Conservation (phyloP, 2,113 vertebrate species). For the Opisthocomus hoazin region DNA sequence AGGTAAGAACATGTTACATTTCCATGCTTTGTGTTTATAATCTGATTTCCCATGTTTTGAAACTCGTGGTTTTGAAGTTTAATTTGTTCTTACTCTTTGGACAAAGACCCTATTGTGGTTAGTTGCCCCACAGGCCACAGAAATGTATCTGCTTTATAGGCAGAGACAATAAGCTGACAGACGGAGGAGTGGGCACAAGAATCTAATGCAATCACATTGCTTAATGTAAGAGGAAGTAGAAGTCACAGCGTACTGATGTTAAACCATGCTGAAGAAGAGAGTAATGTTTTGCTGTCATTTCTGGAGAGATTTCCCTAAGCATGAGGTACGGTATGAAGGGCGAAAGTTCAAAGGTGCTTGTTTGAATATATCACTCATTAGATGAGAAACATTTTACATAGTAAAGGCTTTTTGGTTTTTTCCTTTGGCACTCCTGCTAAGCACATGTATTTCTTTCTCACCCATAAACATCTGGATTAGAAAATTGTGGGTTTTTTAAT, state of each 20-base stretch:
- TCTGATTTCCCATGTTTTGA: background rate
- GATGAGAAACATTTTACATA: background rate
- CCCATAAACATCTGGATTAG: background rate
- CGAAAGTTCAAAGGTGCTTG: background rate
- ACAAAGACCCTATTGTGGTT: background rate
- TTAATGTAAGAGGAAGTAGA: background rate
- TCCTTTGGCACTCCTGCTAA: background rate
- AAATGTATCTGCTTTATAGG: background rate
- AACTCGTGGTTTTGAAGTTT: background rate
- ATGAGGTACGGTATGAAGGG: background rate
- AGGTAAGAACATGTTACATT: constrained; percentile 74
- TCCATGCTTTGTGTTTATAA: background rate
- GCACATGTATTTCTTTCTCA: background rate
- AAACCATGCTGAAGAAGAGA: background rate
- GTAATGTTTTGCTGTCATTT: background rate
- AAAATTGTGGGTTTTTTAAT: background rate
- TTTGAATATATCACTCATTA: background rate
- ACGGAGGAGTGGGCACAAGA: background rate
- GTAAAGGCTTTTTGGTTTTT: background rate
- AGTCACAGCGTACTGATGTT: background rate
- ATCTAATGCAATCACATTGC: background rate
- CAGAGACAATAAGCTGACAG: background rate
- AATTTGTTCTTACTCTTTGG: background rate
- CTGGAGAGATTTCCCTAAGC: background rate
- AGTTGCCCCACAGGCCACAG: background rate